Base-by-base conservation (phyloP, 2,797 vertebrate species). In the Microchirus variegatus region DNA sequence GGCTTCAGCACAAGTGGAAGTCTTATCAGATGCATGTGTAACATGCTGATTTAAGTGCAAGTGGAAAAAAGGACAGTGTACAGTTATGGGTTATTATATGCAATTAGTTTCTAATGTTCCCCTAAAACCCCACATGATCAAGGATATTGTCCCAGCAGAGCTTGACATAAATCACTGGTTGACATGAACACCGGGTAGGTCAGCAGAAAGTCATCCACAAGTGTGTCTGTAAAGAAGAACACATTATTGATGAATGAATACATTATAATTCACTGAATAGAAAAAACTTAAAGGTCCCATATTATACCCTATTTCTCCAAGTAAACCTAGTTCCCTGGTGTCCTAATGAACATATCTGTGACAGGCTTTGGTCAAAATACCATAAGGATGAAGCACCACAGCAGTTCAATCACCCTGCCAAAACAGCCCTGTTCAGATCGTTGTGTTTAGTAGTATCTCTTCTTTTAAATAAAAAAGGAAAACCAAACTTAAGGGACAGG, bases 131-230 rank as follows among this genome's bases (percentile, higher is more conserved):
- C 5, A 10, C 9, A 37, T 59, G 22, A 64, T 59, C 36, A 96
- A 98, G 97, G 97, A 99, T 99, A 99, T 98, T 98, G 96, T 84
- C 94, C 94, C 67, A 99, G 89, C 62, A 99, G 92, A 38, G 97
- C 97, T 90, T 98, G 96, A 81, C 97, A 99, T 85, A 99, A 91
- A 87, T 99, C 97, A 72, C 92, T 94, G 0, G 95, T 97, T 0
- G 97, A 96, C 97, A 98, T 98, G 91, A 98, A 97, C 65, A 99
- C 95, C 0, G 95, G 96, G 80, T 99, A 98, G 0, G 97, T 98
- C 82, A 99, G 92, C 67, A 99, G 93, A 84, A 99, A 98, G 87
- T 99, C 97, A 84, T 98, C 96, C 77, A 98, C 91, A 40, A 97
- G 95, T 22, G 92, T 95, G 72, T 96, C 97, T 99, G 94, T 49